Evolutionary conservation across 2,113 vertebrate genomes (phyloP).

Genomic region (Peucedramus taeniatus): DNA sequence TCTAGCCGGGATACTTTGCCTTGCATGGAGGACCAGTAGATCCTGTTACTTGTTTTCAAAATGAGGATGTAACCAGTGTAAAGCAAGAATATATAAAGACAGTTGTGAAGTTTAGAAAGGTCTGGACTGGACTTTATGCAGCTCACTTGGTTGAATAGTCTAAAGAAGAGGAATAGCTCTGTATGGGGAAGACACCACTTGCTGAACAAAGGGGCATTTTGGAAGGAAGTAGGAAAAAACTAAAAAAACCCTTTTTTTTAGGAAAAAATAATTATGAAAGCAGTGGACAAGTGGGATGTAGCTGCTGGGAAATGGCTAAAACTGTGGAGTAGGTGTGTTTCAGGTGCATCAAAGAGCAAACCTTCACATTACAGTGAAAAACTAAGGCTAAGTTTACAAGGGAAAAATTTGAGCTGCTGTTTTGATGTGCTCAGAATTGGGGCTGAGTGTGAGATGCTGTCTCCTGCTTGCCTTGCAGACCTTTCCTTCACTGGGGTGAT

Average conservation of each 20-base stretch:
- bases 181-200: accelerated
- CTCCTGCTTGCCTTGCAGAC: not conserved
- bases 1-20: not conserved
- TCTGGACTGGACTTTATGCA: not conserved
- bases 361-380: not conserved
- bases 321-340: not conserved
- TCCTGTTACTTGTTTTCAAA: not conserved
- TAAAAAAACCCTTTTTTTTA: too few relatives aligned
- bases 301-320: not conserved
- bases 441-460: not conserved
- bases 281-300: not conserved
- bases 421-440: not conserved
- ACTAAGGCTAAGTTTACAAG: not conserved
- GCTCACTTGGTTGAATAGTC: not conserved
- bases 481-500: not conserved
- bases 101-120: not conserved
- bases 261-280: not conserved
- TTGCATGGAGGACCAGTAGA: not conserved
- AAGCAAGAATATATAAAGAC: not conserved
- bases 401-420: not conserved
- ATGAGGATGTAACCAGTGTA: not conserved
- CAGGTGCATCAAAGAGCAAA: not conserved
- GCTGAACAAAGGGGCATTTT: not conserved
- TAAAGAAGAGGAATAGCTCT: not conserved
- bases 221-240: too few relatives aligned